phyloP scores from a whole-genome alignment of 2,113 vertebrate genomes.

The Callopanchax toddi region DNA sequence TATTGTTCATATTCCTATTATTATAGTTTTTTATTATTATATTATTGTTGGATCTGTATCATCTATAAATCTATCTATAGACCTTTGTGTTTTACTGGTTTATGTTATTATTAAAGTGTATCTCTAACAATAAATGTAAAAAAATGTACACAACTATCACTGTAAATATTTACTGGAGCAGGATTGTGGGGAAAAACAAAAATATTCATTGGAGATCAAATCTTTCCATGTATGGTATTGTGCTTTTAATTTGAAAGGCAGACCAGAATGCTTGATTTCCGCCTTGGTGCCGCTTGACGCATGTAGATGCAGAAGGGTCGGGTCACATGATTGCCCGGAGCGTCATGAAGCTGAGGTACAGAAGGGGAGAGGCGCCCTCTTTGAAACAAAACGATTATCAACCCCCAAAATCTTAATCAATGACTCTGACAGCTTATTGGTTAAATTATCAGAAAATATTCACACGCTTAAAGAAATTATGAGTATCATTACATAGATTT shows the following conservation, averaged over 20 bases:
- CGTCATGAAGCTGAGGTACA: slow-evolving; percentile 80
- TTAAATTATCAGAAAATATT: background rate
- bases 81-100: background rate
- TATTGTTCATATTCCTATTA: too few species aligned
- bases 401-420: slow-evolving; percentile 11
- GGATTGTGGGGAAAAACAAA: background rate
- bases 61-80: too few species aligned
- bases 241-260: slow-evolving; percentile 54
- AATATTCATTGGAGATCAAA: background rate
- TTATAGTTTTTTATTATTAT: too few species aligned
- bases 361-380: slow-evolving; percentile 83
- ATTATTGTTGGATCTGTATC: too few species aligned
- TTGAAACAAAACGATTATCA: slow-evolving; percentile 71
- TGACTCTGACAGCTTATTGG: too few species aligned
- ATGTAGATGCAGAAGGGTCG: slow-evolving; percentile 71
- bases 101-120: background rate
- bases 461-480: background rate
- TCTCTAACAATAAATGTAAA: background rate
- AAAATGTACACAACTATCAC: background rate
- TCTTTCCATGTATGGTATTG: background rate
- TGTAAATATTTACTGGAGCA: background rate
- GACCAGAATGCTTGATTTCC: slow-evolving; percentile 1
- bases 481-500: background rate
- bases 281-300: slow-evolving; percentile 44
- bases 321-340: slow-evolving; percentile 86